Evolutionary conservation across 2,888 invertebrate genomes (phyloP).

Genomic region (Carabus problematicus): DNA sequence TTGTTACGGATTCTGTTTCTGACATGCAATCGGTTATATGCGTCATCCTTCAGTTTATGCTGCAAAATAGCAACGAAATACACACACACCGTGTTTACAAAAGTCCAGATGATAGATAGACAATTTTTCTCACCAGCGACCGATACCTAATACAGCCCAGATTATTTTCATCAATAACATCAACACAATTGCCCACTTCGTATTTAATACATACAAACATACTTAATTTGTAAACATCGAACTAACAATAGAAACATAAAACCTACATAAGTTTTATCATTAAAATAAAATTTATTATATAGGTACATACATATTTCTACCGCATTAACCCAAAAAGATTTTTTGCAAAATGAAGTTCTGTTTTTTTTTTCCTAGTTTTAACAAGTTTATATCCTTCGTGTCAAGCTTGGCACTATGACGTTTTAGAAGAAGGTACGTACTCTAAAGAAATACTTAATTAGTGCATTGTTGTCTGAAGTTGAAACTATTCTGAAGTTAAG

Average conservation of each 20-base stretch:
- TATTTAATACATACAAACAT: background rate
- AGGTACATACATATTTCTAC: background rate
- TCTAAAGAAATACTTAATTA: conserved; percentile 32
- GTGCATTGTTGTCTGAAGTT: conserved; percentile 32
- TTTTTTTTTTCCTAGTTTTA: background rate
- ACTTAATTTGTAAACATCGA: background rate
- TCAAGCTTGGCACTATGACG: background rate
- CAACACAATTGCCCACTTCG: background rate
- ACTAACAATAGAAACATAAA: background rate
- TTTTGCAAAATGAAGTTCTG: background rate
- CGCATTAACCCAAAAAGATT: too few relatives aligned
- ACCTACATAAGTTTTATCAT: background rate
- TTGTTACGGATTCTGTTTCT: conserved; percentile 36
- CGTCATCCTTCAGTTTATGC: conserved; percentile 1
- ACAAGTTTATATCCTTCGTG: background rate
- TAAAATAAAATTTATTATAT: background rate
- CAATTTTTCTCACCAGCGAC: conserved; percentile 1
- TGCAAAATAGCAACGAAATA: background rate
- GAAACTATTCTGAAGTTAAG: conserved; percentile 27
- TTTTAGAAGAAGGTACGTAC: too few relatives aligned
- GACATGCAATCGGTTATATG: conserved; percentile 12
- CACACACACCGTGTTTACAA: background rate
- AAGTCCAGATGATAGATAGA: background rate
- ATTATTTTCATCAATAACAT: background rate
- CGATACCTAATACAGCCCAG: background rate